Evolutionary conservation across 2,888 invertebrate species (phyloP), one percentile per base, ranked within the genome.

Genomic region (Tiphia femorata): DNA sequence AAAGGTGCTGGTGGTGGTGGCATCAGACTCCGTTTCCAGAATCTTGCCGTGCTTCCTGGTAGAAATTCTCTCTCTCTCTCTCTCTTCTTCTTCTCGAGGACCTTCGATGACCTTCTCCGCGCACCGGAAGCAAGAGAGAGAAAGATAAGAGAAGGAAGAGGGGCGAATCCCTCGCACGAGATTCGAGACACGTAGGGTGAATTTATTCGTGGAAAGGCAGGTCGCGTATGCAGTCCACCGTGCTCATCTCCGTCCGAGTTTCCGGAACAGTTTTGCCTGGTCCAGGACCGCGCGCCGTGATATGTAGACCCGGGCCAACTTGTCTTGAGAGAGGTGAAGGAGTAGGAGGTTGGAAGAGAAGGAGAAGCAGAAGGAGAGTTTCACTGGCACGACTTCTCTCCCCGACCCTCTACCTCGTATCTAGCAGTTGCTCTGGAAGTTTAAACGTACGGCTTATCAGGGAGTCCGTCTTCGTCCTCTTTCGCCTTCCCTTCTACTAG

Each of bases 161-260:
- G 49, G 49, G 49, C 38, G 60, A 69, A 62, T 49, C 51, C 57
- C 33, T 40, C 33, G 49, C 43, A 48, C 64, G 53, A 68, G 75
- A 80, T 80, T 79, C 81, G 60, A 58, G 58, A 70, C 82, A 82
- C 82, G 82, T 80, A 75, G 61, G 50, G 63, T 62, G 72, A 81
- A 80, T 81, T 81, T 82, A 80, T 81, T 80, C 79, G 76, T 70
- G 62, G 60, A 30, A 53, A 64, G 66, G 55, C 67, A 53, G 55
- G 53, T 63, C 76, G 75, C 74, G 76, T 77, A 75, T 74, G 70
- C 67, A 47, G 48, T 51, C 46, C 58, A 48, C 48, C 47, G 17
- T 68, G 70, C 70, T 67, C 72, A 60, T 69, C 64, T 67, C 60
- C 66, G 63, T 60, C 63, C 60, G 62, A 68, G 73, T 67, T 75